phyloP scores from a whole-genome alignment of 2,888 invertebrate species.

The Cactoblastis cactorum region DNA sequence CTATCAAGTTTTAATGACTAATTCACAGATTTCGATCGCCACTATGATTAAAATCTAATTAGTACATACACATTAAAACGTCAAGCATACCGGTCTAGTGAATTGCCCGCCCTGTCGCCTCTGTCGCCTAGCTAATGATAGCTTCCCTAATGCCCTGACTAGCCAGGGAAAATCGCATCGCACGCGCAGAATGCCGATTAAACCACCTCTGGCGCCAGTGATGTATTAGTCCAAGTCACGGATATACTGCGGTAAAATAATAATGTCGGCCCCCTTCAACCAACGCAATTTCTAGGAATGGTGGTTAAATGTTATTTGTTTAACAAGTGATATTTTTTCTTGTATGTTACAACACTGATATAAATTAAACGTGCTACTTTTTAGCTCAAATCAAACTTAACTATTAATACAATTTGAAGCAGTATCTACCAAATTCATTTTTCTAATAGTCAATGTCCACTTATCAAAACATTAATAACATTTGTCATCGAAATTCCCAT shows the following conservation, averaged over 20 bases:
- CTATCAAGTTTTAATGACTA: slow-evolving; percentile 1
- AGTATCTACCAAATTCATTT: no score
- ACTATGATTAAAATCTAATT: slow-evolving; percentile 42
- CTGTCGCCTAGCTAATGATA: slow-evolving; percentile 71
- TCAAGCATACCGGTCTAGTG: slow-evolving; percentile 44
- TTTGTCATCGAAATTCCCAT: no score
- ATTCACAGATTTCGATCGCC: slow-evolving; percentile 27
- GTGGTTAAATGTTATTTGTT: slow-evolving; percentile 17
- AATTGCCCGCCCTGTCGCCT: slow-evolving; percentile 65
- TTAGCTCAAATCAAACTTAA: no score
- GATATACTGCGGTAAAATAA: slow-evolving; percentile 52
- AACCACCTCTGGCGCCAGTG: slow-evolving; percentile 60
- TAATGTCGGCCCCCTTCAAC: slow-evolving; percentile 30
- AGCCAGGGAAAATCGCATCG: slow-evolving; percentile 64
- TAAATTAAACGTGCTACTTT: no score
- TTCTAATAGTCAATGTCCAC: no score
- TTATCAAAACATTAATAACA: no score
- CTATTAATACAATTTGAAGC: no score
- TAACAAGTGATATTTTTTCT: background rate
- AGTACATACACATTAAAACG: slow-evolving; percentile 38
- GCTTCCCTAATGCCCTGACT: slow-evolving; percentile 60
- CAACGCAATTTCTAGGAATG: slow-evolving; percentile 15
- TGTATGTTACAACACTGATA: background rate
- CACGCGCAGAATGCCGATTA: slow-evolving; percentile 66
- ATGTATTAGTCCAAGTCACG: slow-evolving; percentile 65